A percentile compares a stretch with the other conserved stretches of the same genome.
Conservation (phyloP, 37 sponge, comb jelly and placozoan genomes). For the Mnemiopsis leidyi region DNA sequence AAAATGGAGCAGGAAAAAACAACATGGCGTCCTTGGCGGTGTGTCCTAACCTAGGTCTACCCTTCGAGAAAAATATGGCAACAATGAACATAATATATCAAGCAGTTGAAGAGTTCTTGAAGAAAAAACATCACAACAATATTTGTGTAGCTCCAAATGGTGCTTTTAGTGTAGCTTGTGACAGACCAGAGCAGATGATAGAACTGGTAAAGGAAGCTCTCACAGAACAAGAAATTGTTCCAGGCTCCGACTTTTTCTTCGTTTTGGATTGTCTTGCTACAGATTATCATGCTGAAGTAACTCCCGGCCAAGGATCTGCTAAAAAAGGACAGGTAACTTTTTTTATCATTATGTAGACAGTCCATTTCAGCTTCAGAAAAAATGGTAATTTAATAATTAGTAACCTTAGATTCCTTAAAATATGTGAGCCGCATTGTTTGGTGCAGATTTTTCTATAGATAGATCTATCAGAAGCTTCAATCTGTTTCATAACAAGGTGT, state of each 20-base stretch:
- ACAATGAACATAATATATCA: neutral
- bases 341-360: too few relatives aligned
- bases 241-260: neutral
- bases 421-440: too few relatives aligned
- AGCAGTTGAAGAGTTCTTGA: neutral
- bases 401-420: too few relatives aligned
- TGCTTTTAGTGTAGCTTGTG: neutral
- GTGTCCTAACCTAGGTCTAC: neutral
- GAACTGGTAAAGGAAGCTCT: constrained; percentile 35
- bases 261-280: neutral
- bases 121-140: neutral
- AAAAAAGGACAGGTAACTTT: constrained; percentile 65
- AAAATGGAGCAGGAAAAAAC: constrained; percentile 31
- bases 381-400: too few relatives aligned
- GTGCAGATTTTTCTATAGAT: too few relatives aligned
- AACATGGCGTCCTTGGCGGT: neutral
- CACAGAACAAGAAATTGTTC: constrained; percentile 2
- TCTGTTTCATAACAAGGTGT: neutral
- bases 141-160: constrained; percentile 32
- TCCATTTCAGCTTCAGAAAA: too few relatives aligned
- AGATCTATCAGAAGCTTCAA: neutral
- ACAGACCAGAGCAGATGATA: constrained; percentile 16
- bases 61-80: neutral
- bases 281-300: constrained; percentile 49
- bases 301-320: constrained; percentile 58